Evolutionary conservation across 2,888 invertebrate species (phyloP), one percentile per base, ranked within the genome.

Genomic region (Erebia ligea): DNA sequence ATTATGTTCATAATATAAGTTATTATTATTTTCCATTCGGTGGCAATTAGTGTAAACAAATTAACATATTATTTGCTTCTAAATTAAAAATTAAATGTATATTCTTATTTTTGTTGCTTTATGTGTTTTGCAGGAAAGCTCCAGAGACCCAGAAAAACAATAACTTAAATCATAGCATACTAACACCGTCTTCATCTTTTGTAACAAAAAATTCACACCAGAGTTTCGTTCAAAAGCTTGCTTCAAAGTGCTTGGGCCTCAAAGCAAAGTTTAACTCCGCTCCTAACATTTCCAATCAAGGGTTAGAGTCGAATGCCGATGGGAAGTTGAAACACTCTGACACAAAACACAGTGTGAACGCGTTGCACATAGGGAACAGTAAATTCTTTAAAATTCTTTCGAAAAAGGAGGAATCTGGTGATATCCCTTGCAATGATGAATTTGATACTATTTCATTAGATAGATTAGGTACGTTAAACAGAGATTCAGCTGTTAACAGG

Each of bases 161-260:
- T 90, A 91, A 92, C 85, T 84, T 83, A 84, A 86, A 83, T 83
- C 84, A 89, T 82, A 88, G 91, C 91, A 86, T 87, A 77, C 79
- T 88, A 83, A 84, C 86, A 82, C 87, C 90, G 84, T 89, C 92
- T 80, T 87, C 91, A 84, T 91, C 92, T 76, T 86, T 86, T 79
- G 77, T 92, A 88, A 92, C 88, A 79, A 92, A 92, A 84, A 86
- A 79, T 80, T 86, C 89, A 80, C 84, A 89, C 79, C 90, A 90
- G 82, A 92, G 90, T 88, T 92, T 93, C 84, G 93, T 92, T 72
- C 90, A 91, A 89, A 91, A 91, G 89, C 89, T 94, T 88, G 93
- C 94, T 86, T 91, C 93, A 50, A 93, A 92, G 84, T 92, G 90
- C 90, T 90, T 93, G 84, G 92, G 94, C 84, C 84, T 93, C 34